Conservation (phyloP, 2,797 vertebrate genomes). For the Pithecia hirsuta region DNA sequence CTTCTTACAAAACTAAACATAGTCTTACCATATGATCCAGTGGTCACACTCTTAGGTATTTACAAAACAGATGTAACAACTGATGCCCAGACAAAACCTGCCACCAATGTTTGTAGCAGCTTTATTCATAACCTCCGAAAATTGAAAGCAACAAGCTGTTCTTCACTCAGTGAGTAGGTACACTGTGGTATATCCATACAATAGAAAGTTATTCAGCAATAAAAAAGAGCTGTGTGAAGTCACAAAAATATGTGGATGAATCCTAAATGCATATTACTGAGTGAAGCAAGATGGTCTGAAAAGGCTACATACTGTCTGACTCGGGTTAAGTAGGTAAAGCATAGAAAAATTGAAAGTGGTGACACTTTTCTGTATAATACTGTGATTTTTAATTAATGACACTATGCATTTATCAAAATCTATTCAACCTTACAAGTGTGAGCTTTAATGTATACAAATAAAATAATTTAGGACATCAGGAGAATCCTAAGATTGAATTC, state of each 20-base stretch:
- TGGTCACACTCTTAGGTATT: background rate
- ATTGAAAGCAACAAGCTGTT: background rate
- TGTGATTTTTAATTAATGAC: background rate
- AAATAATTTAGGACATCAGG: background rate
- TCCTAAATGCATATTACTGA: background rate
- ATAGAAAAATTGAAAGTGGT: background rate
- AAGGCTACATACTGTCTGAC: background rate
- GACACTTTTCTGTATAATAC: background rate
- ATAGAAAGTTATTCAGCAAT: background rate
- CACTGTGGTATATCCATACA: background rate
- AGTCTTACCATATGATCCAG: background rate
- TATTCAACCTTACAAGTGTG: background rate
- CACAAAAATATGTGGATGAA: too few relatives aligned
- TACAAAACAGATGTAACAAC: background rate
- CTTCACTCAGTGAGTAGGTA: background rate
- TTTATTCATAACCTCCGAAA: background rate
- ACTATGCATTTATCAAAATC: background rate
- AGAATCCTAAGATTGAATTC: background rate
- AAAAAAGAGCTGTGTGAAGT: background rate
- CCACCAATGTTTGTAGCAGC: background rate
- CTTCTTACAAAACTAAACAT: background rate
- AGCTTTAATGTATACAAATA: background rate
- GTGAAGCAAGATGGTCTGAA: background rate
- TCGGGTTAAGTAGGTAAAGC: too few relatives aligned
- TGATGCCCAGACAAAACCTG: background rate